These are phyloP conservation scores for Drosophila formosana DNA, from an alignment of 2,888 invertebrate species.

Conservation along the genomic window DNA sequence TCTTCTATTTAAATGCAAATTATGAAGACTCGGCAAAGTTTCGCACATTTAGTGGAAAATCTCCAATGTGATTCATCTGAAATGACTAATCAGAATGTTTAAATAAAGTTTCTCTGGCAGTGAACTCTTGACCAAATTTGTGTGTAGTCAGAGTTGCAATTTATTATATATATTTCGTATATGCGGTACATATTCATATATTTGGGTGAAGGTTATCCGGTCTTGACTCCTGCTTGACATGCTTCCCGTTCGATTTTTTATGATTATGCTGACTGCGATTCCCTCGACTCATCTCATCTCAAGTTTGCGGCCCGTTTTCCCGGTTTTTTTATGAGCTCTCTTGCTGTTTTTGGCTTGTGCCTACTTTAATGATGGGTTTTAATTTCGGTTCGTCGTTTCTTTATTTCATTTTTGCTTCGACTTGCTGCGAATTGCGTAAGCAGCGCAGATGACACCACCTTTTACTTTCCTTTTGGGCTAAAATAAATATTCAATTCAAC, in stretches of 20 bases:
- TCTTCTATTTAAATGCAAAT: too few relatives aligned
- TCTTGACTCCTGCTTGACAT: slow-evolving; percentile 40
- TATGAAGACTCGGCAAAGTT: neutral
- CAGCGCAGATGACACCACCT: slow-evolving; percentile 64
- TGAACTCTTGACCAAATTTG: neutral
- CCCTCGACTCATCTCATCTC: slow-evolving; percentile 1
- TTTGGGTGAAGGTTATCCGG: slow-evolving; percentile 68
- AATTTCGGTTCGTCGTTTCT: slow-evolving; percentile 49
- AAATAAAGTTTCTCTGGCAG: neutral
- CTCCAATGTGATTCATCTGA: slow-evolving; percentile 12
- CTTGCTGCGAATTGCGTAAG: slow-evolving; percentile 65
- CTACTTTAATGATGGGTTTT: slow-evolving; percentile 73
- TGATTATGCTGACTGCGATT: slow-evolving; percentile 23
- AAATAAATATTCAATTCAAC: slow-evolving; percentile 28
- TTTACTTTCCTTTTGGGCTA: slow-evolving; percentile 72
- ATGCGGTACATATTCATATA: slow-evolving; percentile 15
- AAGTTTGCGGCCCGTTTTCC: slow-evolving; percentile 18
- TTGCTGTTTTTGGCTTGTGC: slow-evolving; percentile 37
- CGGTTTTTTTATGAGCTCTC: slow-evolving; percentile 36
- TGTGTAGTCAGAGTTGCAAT: neutral
- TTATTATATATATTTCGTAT: neutral
- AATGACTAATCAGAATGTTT: slow-evolving; percentile 25
- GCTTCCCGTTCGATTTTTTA: slow-evolving; percentile 24
- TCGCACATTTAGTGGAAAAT: neutral
- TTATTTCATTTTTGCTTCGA: slow-evolving; percentile 13